Base-by-base conservation (phyloP, 1,140 invertebrate species). In the Solen grandis region DNA sequence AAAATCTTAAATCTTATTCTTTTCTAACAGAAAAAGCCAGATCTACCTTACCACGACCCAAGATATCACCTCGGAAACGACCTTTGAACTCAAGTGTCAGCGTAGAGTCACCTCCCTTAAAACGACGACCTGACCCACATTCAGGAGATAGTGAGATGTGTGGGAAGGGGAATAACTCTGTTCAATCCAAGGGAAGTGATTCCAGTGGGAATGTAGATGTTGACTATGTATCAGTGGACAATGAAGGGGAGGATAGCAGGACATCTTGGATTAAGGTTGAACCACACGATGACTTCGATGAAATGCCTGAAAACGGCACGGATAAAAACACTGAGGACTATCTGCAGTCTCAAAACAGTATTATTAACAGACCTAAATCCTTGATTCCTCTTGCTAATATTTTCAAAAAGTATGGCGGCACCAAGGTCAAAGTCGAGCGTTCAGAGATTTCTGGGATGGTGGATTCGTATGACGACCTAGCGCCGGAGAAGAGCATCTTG, bases 341-440 rank as follows among this genome's bases (percentile, higher is more conserved):
- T 16, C 33, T 16, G 5, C 50, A 60, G 2, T 16, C 52, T 0
- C 62, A 38, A 27, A 50, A 76, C 36, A 76, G 73, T 65, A 78
- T 69, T 41, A 22, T 50, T 13, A 69, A 68, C n/a, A 57, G 65
- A 46, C 75, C 63, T 10, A 68, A 27, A 25, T 59, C 75, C 16
- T 36, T 78, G 33, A 68, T 78, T 59, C 75, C 75, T 19, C 52
- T 60, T 33, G 65, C 50, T 10, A 68, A 78, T 31, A 68, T 68
- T 22, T 66, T 36, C 16, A 78, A 78, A 55, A 68, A 57, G 19
- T 59, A 68, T 33, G 55, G 63, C 2, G 36, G 31, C 33, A 65
- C 41, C 5, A 41, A 35, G 2, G 29, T 46, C 0, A 68, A 68
- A 29, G 31, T 22, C 29, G 65, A 78, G 27, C 19, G 38, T 35